A percentile compares a stretch with the other conserved stretches of the same genome.
Evolutionary conservation across 1,140 invertebrate genomes (phyloP).

Genomic region (Brachionus asplanchnoidis): DNA sequence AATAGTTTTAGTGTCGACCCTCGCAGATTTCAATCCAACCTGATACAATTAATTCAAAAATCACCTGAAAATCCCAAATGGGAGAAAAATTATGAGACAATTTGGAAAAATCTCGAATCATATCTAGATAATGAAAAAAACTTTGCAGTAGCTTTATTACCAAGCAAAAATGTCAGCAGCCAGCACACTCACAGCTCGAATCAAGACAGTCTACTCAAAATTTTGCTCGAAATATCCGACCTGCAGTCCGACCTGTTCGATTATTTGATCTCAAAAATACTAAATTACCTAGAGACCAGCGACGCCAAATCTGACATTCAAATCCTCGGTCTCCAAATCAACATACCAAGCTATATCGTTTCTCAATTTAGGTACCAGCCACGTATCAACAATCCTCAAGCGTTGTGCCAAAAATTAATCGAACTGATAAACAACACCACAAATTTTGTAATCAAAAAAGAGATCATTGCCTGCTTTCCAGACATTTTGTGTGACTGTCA

Average conservation of each 20-base stretch:
- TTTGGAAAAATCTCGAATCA: not conserved
- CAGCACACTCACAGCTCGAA: slow-evolving; percentile 4
- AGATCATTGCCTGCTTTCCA: slow-evolving; percentile 27
- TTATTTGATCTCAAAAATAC: not conserved
- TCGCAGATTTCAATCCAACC: slow-evolving; percentile 27
- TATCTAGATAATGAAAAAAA: slow-evolving; percentile 27
- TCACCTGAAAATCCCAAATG: not conserved
- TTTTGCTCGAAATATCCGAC: slow-evolving; percentile 8
- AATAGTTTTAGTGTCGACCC: not conserved
- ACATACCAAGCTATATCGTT: slow-evolving; percentile 18
- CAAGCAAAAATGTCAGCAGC: not conserved
- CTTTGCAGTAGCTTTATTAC: slow-evolving; percentile 5
- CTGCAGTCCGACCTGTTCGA: not conserved
- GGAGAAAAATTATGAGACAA: not conserved
- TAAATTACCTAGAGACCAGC: not conserved
- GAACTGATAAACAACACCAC: not conserved
- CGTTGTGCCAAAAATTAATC: slow-evolving; percentile 13
- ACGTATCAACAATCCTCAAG: not conserved
- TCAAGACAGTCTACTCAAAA: slow-evolving; percentile 27
- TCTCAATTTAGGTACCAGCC: slow-evolving; percentile 26
- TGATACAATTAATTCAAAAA: slow-evolving; percentile 6
- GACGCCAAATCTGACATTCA: not conserved
- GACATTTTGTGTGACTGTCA: slow-evolving; percentile 20
- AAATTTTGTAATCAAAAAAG: not conserved
- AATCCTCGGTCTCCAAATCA: not conserved